These are phyloP conservation scores for Panurus biarmicus DNA, from an alignment of 2,113 vertebrate species.

Conservation along the genomic window DNA sequence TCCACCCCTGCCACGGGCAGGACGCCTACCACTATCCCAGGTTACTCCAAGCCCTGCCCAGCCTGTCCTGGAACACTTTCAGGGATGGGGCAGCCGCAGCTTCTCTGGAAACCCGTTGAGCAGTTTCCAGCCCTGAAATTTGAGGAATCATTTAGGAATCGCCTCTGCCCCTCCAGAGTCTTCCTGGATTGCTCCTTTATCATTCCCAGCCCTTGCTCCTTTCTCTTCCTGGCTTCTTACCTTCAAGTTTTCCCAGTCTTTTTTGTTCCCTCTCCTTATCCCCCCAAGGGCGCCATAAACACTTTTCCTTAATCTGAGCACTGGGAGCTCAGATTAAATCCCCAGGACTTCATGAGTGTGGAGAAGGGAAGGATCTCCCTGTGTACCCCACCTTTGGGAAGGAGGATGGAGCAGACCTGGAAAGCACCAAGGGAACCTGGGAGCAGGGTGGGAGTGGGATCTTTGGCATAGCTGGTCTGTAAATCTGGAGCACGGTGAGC, in stretches of 20 bases:
- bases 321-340: not conserved
- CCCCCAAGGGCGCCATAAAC: not conserved
- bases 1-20: not conserved
- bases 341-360: accelerated
- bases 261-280: not conserved
- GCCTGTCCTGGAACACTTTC: not conserved
- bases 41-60: not conserved
- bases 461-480: not conserved
- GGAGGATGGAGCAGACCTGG: not conserved
- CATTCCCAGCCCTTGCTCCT: not conserved
- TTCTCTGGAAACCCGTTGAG: not conserved
- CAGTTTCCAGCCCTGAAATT: not conserved
- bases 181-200: not conserved
- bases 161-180: not conserved
- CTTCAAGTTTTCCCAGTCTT: not conserved
- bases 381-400: accelerated
- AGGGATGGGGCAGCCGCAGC: no score
- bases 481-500: not conserved
- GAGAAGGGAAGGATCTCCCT: not conserved
- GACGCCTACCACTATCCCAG: not conserved
- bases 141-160: not conserved
- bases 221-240: not conserved
- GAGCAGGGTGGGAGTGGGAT: not conserved
- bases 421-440: not conserved
- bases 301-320: not conserved